phyloP scores from a whole-genome alignment of 2,888 invertebrate species.

The Fragum sueziense region DNA sequence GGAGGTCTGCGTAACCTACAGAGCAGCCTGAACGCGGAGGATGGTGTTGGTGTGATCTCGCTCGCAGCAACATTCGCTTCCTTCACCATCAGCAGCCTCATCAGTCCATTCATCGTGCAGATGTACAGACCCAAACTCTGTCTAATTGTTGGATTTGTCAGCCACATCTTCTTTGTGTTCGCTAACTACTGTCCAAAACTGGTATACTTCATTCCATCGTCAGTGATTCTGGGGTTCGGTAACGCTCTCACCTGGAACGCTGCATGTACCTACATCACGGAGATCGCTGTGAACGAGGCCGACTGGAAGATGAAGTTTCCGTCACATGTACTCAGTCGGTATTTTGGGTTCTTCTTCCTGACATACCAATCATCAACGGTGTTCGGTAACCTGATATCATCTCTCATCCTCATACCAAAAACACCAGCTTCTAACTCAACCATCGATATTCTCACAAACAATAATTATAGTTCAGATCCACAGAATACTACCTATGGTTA shows the following conservation, averaged over 20 bases:
- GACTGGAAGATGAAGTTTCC: constrained; percentile 65
- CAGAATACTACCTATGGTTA: background rate
- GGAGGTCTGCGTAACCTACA: constrained; percentile 78
- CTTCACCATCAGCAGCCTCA: constrained; percentile 77
- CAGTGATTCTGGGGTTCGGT: constrained; percentile 73
- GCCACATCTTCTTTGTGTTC: constrained; percentile 72
- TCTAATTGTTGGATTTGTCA: constrained; percentile 64
- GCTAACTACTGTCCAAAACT: constrained; percentile 75
- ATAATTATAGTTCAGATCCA: background rate
- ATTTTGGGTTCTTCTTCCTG: constrained; percentile 79
- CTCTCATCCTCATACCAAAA: constrained; percentile 67
- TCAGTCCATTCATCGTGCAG: constrained; percentile 77
- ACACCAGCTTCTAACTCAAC: background rate
- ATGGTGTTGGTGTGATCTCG: constrained; percentile 77
- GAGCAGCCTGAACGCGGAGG: constrained; percentile 78
- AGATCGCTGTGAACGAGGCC: constrained; percentile 74
- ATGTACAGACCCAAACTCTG: constrained; percentile 72
- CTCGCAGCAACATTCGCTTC: constrained; percentile 72
- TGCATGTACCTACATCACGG: constrained; percentile 78
- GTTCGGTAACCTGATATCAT: constrained; percentile 77
- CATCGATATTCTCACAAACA: background rate
- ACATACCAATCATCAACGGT: constrained; percentile 76
- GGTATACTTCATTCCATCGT: constrained; percentile 75
- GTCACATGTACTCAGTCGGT: constrained; percentile 72
- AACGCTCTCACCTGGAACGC: constrained; percentile 79